A percentile compares a stretch with the other conserved stretches of the same genome.
Evolutionary conservation across 2,888 invertebrate species (phyloP).

Genomic region (Meloe dianella): DNA sequence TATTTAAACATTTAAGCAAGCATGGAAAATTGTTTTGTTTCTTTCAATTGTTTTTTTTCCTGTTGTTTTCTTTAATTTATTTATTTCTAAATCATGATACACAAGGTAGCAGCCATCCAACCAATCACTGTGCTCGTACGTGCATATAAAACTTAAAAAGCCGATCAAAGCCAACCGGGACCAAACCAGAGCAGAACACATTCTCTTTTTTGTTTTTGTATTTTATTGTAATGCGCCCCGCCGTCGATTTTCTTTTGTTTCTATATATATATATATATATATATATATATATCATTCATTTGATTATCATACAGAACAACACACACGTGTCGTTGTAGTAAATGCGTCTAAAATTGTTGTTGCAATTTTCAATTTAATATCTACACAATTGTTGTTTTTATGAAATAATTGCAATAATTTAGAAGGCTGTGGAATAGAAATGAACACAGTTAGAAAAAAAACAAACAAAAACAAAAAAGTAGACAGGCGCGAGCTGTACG

Average conservation of each 20-base stretch:
- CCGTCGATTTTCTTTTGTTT: not conserved
- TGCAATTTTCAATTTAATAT: too few species aligned
- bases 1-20: constrained; percentile 1
- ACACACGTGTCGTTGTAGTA: too few species aligned
- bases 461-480: not conserved
- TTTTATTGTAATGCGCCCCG: not conserved
- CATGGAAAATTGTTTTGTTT: constrained; percentile 7
- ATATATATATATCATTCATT: too few species aligned
- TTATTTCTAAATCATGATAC: constrained; percentile 23
- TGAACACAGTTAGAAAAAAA: not conserved
- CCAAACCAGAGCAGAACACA: constrained; percentile 8
- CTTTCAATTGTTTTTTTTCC: constrained; percentile 25
- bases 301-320: too few species aligned
- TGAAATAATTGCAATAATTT: not conserved
- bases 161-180: constrained; percentile 32
- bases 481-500: constrained; percentile 4
- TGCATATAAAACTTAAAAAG: constrained; percentile 43
- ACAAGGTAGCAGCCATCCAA: constrained; percentile 34
- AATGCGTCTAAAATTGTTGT: too few species aligned
- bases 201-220: not conserved
- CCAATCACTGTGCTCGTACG: constrained; percentile 40
- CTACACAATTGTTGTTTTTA: not conserved
- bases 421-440: not conserved
- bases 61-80: constrained; percentile 16
- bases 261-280: not conserved